Conservation (phyloP, 2,888 invertebrate species). For the Hetaerina titia region DNA sequence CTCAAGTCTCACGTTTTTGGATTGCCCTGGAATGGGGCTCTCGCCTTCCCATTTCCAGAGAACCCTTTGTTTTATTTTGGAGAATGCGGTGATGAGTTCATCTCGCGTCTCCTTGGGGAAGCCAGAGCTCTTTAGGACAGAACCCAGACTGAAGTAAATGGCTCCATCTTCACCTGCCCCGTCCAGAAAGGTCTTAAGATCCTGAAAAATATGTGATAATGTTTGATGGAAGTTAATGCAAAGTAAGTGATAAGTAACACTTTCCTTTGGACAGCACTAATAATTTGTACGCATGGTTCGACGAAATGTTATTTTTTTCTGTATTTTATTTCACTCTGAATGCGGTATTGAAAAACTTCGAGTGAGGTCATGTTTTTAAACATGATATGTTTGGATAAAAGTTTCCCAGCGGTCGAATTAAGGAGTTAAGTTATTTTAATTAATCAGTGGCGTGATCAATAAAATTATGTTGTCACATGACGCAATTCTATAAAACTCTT, state of each 20-base stretch:
- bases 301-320: background rate
- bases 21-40: constrained; percentile 75
- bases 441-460: too few relatives aligned
- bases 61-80: constrained; percentile 79
- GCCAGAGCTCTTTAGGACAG: constrained; percentile 77
- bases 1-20: constrained; percentile 47
- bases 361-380: background rate
- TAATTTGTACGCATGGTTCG: background rate
- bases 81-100: constrained; percentile 79
- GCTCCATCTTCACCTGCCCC: constrained; percentile 78
- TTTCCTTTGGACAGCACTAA: background rate
- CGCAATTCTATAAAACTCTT: too few relatives aligned
- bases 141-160: constrained; percentile 82
- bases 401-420: too few relatives aligned
- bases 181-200: constrained; percentile 77
- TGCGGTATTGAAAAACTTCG: background rate
- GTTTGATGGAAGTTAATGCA: background rate
- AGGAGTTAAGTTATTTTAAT: too few relatives aligned
- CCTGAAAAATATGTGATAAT: constrained; percentile 69
- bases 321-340: background rate
- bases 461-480: too few relatives aligned
- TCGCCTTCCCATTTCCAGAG: constrained; percentile 80
- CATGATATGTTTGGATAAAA: background rate
- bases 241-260: background rate
- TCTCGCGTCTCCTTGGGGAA: constrained; percentile 79